phyloP scores from a whole-genome alignment of 2,113 vertebrate species.

The Colius striatus region DNA sequence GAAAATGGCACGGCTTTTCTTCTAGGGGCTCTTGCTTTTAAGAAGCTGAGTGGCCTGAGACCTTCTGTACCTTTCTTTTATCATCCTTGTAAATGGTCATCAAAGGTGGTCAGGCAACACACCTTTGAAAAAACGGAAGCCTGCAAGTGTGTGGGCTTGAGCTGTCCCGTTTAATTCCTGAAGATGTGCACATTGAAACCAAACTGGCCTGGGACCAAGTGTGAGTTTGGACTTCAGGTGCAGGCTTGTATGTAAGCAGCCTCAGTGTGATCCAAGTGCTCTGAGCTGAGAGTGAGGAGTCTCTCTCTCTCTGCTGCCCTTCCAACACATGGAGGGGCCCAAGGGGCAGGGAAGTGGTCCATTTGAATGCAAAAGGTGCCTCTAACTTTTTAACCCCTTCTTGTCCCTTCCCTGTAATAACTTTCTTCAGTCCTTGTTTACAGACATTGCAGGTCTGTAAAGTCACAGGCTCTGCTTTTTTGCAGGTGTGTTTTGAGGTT shows the following conservation, averaged over 20 bases:
- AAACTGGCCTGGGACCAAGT: neutral
- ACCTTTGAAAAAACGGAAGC: neutral
- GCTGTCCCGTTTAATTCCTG: neutral
- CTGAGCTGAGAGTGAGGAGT: neutral
- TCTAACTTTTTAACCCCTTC: neutral
- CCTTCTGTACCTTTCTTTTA: neutral
- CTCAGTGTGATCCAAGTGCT: neutral
- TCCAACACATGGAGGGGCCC: rapidly evolving
- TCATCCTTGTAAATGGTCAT: neutral
- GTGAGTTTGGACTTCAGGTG: neutral
- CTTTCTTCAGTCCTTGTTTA: neutral
- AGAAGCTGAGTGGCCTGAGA: neutral
- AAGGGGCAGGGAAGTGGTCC: neutral
- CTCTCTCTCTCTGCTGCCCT: neutral
- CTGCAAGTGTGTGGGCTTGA: neutral
- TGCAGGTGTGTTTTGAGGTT: neutral
- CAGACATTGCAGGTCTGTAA: neutral
- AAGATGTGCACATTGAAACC: neutral
- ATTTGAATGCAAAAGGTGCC: neutral
- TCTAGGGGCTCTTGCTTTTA: neutral
- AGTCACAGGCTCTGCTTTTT: neutral
- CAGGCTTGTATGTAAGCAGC: neutral
- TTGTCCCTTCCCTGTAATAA: neutral
- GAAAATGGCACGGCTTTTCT: neutral
- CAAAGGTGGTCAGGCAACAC: neutral